A percentile compares a stretch with the other conserved stretches of the same genome.
phyloP scores from a whole-genome alignment of 1,140 invertebrate genomes.

The Formica selysi region DNA sequence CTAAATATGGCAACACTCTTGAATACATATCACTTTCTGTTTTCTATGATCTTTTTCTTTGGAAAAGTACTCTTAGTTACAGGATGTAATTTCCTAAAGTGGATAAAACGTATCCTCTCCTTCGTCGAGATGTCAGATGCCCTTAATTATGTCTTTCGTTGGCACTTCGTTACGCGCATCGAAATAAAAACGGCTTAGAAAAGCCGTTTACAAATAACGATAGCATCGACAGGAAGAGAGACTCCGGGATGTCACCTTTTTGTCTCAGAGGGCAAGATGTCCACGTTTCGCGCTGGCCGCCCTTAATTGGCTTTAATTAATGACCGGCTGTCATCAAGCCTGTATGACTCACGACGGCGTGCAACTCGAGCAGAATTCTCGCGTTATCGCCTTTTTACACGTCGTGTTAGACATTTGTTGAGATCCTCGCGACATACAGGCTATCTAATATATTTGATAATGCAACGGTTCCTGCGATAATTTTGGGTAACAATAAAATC shows the following conservation, averaged over 20 bases:
- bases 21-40: neutral
- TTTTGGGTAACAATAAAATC: neutral
- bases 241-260: constrained; percentile 62
- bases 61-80: neutral
- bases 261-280: constrained; percentile 55
- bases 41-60: constrained; percentile 32
- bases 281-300: constrained; percentile 66
- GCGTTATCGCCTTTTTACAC: constrained; percentile 46
- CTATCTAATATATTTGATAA: neutral
- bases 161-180: neutral
- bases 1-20: neutral
- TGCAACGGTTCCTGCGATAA: neutral
- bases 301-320: constrained; percentile 81
- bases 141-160: constrained; percentile 62
- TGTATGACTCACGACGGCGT: constrained; percentile 55
- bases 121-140: constrained; percentile 61
- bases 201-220: neutral
- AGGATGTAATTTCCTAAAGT: constrained; percentile 77
- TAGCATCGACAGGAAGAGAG: constrained; percentile 60
- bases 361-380: constrained; percentile 56
- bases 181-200: neutral
- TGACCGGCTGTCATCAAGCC: constrained; percentile 60
- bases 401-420: neutral
- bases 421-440: neutral
- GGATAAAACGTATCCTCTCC: constrained; percentile 72